Evolutionary conservation across 2,888 invertebrate genomes (phyloP), one percentile per base, ranked within the genome.

Genomic region (Julus scanicus): DNA sequence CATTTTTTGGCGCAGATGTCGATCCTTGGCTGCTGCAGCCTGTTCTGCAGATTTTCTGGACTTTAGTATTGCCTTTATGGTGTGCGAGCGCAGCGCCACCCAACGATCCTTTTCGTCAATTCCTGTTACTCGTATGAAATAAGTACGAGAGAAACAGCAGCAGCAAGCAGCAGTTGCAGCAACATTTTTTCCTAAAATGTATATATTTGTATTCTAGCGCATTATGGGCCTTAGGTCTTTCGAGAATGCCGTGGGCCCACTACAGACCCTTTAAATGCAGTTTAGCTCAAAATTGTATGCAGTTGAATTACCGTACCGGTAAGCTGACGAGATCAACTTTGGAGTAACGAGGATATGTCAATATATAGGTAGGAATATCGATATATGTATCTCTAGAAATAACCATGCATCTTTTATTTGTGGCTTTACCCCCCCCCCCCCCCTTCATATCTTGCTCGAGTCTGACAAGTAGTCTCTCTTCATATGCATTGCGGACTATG

Each of bases 331-430:
- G 20, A 84, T 84, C 40, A 39, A 84, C n/a, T 84, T 84, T 44
- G 84, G 84, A 84, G 84, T 84, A 84, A 44, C n/a, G 84, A 84
- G 44, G 84, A 84, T 84, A 84, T 84, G 84, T 84, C 84, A 84
- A 84, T 84, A 84, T 84, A 84, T 84, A 84, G 84, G 84, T 84
- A 84, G 44, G 84, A 84, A 84, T 17, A 84, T 20, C 20, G 11
- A 63, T 63, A 63, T 63, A n/a, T 20, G 20, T 63, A 63, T 20
- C 63, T 63, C 6, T 63, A 2, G 63, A 63, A 63, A 63, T 63
- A 20, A 4, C 63, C 6, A 20, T 63, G 63, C 63, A 63, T 63
- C 17, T 63, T 20, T 20, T n/a, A 20, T 20, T 20, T 6, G 20
- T 63, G 63, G 20, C n/a, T 20, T n/a, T 63, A 5, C 20, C n/a